Conservation (phyloP, 2,113 vertebrate species). For the Tenrec ecaudatus region DNA sequence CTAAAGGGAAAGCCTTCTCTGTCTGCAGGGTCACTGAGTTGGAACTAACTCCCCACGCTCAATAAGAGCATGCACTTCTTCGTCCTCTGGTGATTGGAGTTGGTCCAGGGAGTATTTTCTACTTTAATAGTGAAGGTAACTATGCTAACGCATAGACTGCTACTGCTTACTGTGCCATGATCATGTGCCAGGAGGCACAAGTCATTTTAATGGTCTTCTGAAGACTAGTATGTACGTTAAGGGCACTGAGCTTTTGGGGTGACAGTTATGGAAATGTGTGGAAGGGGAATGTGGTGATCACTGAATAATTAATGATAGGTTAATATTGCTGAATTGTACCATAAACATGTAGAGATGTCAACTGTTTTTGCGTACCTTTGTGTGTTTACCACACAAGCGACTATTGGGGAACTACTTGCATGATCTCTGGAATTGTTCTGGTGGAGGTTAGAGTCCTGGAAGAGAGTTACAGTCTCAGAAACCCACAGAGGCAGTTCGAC, state of each 20-base stretch:
- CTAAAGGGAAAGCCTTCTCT: background rate
- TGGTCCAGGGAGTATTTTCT: background rate
- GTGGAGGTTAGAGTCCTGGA: too few species aligned
- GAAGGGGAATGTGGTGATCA: background rate
- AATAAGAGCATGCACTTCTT: too few species aligned
- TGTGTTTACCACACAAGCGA: background rate
- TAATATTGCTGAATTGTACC: background rate
- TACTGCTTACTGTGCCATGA: background rate
- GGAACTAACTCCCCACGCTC: background rate
- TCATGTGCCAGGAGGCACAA: background rate
- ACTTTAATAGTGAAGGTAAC: constrained; percentile 13
- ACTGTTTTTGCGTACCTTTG: background rate
- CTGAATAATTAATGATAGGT: background rate
- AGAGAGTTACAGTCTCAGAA: too few species aligned
- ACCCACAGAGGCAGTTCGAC: too few species aligned
- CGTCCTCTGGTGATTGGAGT: background rate
- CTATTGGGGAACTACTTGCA: too few species aligned
- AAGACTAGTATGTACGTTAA: background rate
- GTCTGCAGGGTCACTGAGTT: background rate
- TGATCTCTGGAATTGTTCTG: too few species aligned
- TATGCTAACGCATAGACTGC: background rate
- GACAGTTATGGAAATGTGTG: background rate
- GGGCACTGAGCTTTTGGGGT: background rate
- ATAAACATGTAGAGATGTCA: background rate
- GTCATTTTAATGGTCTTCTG: background rate